Evolutionary conservation across 1,140 invertebrate species (phyloP).

Genomic region (Listronotus bonariensis): DNA sequence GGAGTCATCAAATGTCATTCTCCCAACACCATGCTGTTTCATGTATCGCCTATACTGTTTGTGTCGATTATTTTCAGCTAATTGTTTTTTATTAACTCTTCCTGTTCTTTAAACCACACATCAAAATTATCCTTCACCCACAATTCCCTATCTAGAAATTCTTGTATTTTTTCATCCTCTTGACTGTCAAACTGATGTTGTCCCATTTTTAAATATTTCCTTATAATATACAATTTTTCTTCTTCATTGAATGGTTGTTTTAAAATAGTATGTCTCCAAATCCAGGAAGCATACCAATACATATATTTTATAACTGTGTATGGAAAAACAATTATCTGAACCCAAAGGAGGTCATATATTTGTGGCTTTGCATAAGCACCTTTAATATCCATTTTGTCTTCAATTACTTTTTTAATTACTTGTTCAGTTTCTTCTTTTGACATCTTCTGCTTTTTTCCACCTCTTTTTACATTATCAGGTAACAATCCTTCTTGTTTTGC

Average conservation of each 20-base stretch:
- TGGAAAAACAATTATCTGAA: conserved; percentile 79
- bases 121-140: conserved; percentile 82
- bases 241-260: conserved; percentile 78
- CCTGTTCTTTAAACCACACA: conserved; percentile 79
- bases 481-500: conserved; percentile 73
- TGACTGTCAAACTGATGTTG: conserved; percentile 71
- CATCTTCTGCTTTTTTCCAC: conserved; percentile 64
- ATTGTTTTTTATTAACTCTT: conserved; percentile 81
- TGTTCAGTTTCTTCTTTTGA: conserved; percentile 76
- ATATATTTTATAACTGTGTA: conserved; percentile 72
- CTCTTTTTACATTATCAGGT: conserved; percentile 60
- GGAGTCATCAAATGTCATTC: conserved; percentile 81
- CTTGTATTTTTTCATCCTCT: conserved; percentile 74
- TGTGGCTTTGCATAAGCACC: conserved; percentile 86
- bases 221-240: conserved; percentile 83
- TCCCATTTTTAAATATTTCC: conserved; percentile 75
- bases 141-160: conserved; percentile 75
- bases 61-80: conserved; percentile 77
- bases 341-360: conserved; percentile 76
- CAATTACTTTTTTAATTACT: conserved; percentile 78
- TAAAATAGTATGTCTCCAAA: conserved; percentile 77
- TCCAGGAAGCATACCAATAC: conserved; percentile 78
- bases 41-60: conserved; percentile 81
- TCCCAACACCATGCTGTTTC: conserved; percentile 76
- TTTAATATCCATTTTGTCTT: conserved; percentile 89